A percentile compares a stretch with the other conserved stretches of the same genome.
These are phyloP conservation scores for Petrocephalus microphthalmus DNA, from an alignment of 2,113 vertebrate species.

Conservation along the genomic window DNA sequence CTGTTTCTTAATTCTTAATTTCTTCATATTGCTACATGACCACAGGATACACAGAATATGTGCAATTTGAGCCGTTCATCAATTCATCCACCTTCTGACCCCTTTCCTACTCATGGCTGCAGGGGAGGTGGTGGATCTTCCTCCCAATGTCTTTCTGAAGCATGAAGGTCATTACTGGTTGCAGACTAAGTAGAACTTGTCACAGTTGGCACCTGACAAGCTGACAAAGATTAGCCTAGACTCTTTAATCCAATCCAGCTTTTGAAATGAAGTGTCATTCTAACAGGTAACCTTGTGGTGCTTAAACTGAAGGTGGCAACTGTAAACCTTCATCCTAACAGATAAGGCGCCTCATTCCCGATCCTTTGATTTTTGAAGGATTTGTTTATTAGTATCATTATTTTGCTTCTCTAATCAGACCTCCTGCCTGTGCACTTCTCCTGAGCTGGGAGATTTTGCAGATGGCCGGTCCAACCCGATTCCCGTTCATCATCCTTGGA, in stretches of 20 bases:
- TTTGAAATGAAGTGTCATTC: constrained; percentile 4
- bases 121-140: background rate
- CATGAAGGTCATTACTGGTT: background rate
- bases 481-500: background rate
- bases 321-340: background rate
- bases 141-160: background rate
- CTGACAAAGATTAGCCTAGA: background rate
- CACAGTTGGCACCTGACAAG: background rate
- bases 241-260: background rate
- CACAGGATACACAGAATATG: background rate
- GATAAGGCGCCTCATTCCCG: background rate
- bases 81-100: background rate
- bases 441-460: background rate
- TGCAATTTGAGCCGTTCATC: background rate
- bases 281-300: background rate
- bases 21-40: background rate
- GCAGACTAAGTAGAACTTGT: background rate
- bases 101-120: background rate
- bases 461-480: background rate
- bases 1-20: background rate
- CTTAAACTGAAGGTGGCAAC: background rate
- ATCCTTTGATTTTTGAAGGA: background rate
- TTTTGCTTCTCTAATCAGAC: background rate
- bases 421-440: background rate
- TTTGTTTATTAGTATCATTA: background rate